Percentiles rank a stretch among this genome's conserved stretches.
phyloP scores from a whole-genome alignment of 2,113 vertebrate species.

The Neodontobutis hainanensis region DNA sequence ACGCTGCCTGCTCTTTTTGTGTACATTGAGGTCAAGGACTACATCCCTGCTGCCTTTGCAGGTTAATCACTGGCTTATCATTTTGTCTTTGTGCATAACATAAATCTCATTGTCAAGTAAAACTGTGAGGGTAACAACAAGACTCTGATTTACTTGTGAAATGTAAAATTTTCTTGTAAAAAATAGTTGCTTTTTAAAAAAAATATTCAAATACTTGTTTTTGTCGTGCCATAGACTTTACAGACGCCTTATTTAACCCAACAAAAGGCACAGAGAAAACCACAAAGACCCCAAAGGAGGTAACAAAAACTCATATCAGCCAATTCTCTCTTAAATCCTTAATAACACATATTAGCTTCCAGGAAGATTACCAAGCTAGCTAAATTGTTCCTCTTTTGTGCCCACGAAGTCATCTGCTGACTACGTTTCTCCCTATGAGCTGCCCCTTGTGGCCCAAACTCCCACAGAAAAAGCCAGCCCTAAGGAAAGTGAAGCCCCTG shows the following conservation, averaged over 20 bases:
- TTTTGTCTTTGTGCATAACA: conserved; percentile 5
- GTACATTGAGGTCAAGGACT: conserved; percentile 95
- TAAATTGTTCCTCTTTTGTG: conserved; percentile 29
- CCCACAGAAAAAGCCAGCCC: conserved; percentile 6
- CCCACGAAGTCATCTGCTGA: conserved; percentile 63
- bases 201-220: conserved; percentile 4
- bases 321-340: conserved; percentile 5
- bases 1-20: conserved; percentile 91
- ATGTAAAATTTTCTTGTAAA: neutral
- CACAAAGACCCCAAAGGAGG: conserved; percentile 73
- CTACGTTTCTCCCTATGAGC: conserved; percentile 77
- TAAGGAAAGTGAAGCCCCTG: conserved; percentile 31
- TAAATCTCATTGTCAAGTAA: conserved; percentile 12
- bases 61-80: conserved; percentile 73
- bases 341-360: conserved; percentile 27
- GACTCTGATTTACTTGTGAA: neutral
- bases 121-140: conserved; percentile 8
- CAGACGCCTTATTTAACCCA: conserved; percentile 82
- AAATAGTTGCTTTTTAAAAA: neutral
- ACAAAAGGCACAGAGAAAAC: conserved; percentile 78
- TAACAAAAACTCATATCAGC: conserved; percentile 27
- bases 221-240: conserved; percentile 75
- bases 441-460: conserved; percentile 55
- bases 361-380: conserved; percentile 28
- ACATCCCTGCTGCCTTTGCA: conserved; percentile 93